Conservation (phyloP, 1,140 invertebrate genomes). For the Drosophila saltans region DNA sequence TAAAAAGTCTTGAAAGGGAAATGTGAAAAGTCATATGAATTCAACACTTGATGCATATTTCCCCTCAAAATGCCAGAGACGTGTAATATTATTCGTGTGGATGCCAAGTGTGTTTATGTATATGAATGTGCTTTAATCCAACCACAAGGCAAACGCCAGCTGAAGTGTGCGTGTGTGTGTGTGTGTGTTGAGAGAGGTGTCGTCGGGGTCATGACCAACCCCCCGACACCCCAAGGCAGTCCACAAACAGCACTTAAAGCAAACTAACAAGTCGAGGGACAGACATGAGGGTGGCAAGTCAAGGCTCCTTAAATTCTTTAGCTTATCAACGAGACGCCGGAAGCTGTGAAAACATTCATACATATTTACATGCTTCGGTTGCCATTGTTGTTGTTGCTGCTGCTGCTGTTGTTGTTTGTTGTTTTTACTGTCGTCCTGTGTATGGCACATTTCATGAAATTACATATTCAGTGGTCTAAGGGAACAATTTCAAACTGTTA, state of each 20-base stretch:
- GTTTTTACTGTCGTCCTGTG: conserved; percentile 35
- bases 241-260: conserved; percentile 64
- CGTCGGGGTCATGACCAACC: conserved; percentile 6
- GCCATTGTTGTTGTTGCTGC: conserved; percentile 37
- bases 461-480: conserved; percentile 64
- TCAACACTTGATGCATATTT: conserved; percentile 60
- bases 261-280: conserved; percentile 64
- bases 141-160: conserved; percentile 59
- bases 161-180: conserved; percentile 23
- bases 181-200: background rate
- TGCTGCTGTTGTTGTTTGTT: conserved; percentile 13
- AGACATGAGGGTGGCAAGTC: conserved; percentile 39
- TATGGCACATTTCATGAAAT: conserved; percentile 68
- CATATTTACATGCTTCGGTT: conserved; percentile 73
- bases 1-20: conserved; percentile 23
- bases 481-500: conserved; percentile 21
- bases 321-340: conserved; percentile 75
- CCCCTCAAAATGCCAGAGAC: conserved; percentile 37
- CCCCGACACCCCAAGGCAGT: conserved; percentile 53
- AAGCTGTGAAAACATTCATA: conserved; percentile 76
- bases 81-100: conserved; percentile 8
- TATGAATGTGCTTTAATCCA: conserved; percentile 52
- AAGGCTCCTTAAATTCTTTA: conserved; percentile 74
- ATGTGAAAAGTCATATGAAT: conserved; percentile 57
- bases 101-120: conserved; percentile 15